These are phyloP conservation scores for Cercopithecus hamlyni DNA, from an alignment of 2,797 vertebrate genomes.

Conservation along the genomic window DNA sequence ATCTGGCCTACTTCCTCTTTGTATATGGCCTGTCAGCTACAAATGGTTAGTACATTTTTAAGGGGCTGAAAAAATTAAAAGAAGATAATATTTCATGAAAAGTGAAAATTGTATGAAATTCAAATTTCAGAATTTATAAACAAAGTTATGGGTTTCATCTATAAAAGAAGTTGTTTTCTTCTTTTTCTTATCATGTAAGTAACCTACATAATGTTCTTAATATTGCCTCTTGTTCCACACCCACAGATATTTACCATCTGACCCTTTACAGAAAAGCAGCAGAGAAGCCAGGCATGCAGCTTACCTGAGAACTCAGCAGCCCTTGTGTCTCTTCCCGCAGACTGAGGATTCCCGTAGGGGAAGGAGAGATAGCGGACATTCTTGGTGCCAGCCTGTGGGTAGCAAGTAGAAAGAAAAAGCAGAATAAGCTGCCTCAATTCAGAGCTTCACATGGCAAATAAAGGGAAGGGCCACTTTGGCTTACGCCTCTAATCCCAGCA, in stretches of 20 bases:
- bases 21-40: neutral
- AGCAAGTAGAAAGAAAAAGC: constrained; percentile 61
- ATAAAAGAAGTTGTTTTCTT: neutral
- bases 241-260: neutral
- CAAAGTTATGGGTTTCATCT: neutral
- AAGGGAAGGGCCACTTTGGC: neutral
- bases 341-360: constrained; percentile 71
- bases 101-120: neutral
- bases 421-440: neutral
- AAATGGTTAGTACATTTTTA: neutral
- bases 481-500: accelerated
- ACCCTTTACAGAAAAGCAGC: neutral
- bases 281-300: neutral
- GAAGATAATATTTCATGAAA: neutral
- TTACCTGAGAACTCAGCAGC: constrained; percentile 82
- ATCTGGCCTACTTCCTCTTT: neutral
- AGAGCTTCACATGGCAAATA: neutral
- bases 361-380: constrained; percentile 85
- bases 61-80: neutral
- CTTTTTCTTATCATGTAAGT: neutral
- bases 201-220: neutral
- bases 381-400: constrained; percentile 64
- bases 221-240: neutral
- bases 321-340: neutral
- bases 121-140: neutral